Conservation (phyloP, 2,113 vertebrate genomes). For the Falco punctatus region DNA sequence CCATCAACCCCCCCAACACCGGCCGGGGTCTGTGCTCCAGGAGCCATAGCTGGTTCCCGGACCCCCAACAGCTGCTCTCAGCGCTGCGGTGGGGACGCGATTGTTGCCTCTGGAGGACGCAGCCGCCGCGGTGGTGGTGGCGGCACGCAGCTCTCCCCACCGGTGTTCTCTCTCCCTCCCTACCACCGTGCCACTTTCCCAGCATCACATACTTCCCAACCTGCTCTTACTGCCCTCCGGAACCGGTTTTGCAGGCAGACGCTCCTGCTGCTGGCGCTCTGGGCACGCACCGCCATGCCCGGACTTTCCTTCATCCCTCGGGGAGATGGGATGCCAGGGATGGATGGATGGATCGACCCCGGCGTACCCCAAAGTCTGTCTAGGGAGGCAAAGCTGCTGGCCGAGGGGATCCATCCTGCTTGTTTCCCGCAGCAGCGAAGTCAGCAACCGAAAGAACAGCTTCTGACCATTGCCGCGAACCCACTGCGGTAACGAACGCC, state of each 20-base stretch:
- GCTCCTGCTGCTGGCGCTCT: neutral
- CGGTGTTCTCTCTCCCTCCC: neutral
- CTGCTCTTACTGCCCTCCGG: neutral
- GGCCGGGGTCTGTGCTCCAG: accelerated
- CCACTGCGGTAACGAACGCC: neutral
- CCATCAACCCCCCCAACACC: neutral
- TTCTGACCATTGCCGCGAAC: accelerated
- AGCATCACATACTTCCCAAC: neutral
- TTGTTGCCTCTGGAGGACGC: neutral
- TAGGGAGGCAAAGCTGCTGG: neutral
- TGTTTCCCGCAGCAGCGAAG: neutral
- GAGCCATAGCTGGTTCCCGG: neutral
- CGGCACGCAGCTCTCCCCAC: neutral
- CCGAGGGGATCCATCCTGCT: neutral
- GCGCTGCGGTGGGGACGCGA: too few species aligned
- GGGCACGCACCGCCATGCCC: neutral
- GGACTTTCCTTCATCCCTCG: neutral
- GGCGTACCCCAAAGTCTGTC: neutral
- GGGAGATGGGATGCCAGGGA: neutral
- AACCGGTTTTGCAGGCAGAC: neutral
- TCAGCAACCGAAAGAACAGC: neutral
- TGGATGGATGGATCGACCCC: accelerated
- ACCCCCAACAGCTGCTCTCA: accelerated
- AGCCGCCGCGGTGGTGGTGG: neutral
- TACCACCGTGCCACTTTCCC: neutral